These are phyloP conservation scores for Parus major DNA, from an alignment of 2,113 vertebrate species.

Conservation along the genomic window DNA sequence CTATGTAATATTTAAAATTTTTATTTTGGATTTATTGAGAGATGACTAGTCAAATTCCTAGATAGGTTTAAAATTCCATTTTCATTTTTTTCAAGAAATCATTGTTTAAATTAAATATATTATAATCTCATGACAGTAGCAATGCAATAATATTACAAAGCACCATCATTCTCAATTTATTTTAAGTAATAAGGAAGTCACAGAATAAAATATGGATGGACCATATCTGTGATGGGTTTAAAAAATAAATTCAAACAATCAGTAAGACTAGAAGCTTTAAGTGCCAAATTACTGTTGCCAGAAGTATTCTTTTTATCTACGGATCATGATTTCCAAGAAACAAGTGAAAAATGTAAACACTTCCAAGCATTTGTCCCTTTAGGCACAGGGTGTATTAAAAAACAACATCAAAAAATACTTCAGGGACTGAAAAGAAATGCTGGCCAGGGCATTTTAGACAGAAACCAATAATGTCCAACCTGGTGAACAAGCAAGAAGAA, in stretches of 20 bases:
- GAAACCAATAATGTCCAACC: background rate
- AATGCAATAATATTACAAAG: background rate
- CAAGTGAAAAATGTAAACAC: constrained; percentile 46
- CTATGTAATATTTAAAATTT: background rate
- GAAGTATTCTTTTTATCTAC: constrained; percentile 43
- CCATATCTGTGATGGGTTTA: background rate
- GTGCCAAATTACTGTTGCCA: constrained; percentile 38
- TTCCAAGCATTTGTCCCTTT: constrained; percentile 56
- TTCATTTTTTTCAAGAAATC: background rate
- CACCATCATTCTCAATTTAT: background rate
- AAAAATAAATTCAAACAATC: background rate
- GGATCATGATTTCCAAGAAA: constrained; percentile 61
- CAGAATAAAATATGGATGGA: background rate
- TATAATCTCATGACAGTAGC: background rate
- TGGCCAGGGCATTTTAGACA: background rate
- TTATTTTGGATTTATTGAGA: background rate
- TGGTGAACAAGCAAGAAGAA: background rate
- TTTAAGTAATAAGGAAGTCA: background rate
- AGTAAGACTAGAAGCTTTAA: constrained; percentile 16
- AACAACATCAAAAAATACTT: constrained; percentile 6
- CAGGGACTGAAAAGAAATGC: background rate
- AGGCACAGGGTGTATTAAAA: constrained; percentile 14
- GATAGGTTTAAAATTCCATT: background rate
- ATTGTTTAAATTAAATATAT: background rate
- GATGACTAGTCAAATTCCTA: background rate